These are phyloP conservation scores for Homarus americanus DNA, from an alignment of 1,140 invertebrate species.

Conservation along the genomic window DNA sequence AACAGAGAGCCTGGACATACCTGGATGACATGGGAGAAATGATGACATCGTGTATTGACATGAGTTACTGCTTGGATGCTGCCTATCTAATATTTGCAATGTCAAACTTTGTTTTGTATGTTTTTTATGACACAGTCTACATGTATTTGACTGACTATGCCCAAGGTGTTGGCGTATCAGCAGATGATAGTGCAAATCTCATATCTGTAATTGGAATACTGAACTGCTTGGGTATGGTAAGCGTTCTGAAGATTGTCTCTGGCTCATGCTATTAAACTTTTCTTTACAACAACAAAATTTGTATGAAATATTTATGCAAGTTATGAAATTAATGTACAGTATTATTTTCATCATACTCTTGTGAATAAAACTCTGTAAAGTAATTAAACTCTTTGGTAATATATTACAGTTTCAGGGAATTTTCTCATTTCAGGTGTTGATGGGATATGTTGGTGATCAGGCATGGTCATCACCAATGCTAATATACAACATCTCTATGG, in stretches of 20 bases:
- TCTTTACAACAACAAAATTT: too few species aligned
- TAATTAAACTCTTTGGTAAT: too few species aligned
- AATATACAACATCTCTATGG: constrained; percentile 89
- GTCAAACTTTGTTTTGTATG: constrained; percentile 91
- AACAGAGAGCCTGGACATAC: constrained; percentile 85
- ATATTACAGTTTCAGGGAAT: too few species aligned
- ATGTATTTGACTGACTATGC: constrained; percentile 90
- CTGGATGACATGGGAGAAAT: constrained; percentile 88
- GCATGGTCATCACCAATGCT: constrained; percentile 85
- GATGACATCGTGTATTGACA: constrained; percentile 87
- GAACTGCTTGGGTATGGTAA: constrained; percentile 91
- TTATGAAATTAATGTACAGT: too few species aligned
- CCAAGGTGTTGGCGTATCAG: constrained; percentile 84
- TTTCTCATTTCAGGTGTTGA: constrained; percentile 83
- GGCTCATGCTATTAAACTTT: too few species aligned
- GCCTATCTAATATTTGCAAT: constrained; percentile 89
- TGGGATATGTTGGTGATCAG: constrained; percentile 92
- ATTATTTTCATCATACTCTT: too few species aligned
- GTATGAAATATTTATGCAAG: too few species aligned
- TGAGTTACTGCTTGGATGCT: constrained; percentile 87
- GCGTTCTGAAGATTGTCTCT: constrained; percentile 75
- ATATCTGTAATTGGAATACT: constrained; percentile 91
- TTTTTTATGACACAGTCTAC: constrained; percentile 91
- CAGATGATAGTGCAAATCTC: constrained; percentile 87
- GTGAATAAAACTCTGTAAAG: too few species aligned